phyloP scores from a whole-genome alignment of 1,140 invertebrate species.

The Campoletis sonorensis region DNA sequence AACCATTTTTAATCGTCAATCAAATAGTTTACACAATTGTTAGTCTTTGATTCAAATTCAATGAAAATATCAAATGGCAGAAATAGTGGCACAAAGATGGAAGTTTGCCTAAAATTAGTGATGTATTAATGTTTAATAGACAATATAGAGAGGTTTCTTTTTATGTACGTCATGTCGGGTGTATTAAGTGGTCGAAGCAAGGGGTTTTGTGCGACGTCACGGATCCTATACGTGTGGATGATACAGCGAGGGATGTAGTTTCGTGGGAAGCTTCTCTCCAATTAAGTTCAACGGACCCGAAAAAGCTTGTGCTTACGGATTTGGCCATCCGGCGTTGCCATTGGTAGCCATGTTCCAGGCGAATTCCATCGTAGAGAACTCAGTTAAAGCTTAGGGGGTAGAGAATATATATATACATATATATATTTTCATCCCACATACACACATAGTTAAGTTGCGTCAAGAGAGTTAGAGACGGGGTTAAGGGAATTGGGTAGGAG shows the following conservation, averaged over 20 bases:
- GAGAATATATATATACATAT: slow-evolving; percentile 5
- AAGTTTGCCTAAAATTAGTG: too few species aligned
- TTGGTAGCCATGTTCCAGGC: slow-evolving; percentile 27
- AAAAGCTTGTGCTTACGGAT: slow-evolving; percentile 50
- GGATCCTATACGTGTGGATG: background rate
- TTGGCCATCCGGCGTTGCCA: background rate
- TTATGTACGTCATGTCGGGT: background rate
- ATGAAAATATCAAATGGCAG: too few species aligned
- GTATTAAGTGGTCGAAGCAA: slow-evolving; percentile 14
- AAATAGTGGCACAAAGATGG: too few species aligned
- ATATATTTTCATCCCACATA: background rate
- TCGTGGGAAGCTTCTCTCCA: slow-evolving; percentile 46
- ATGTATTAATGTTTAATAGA: too few species aligned
- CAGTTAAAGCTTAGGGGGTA: background rate
- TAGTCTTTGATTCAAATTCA: too few species aligned
- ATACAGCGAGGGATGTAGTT: slow-evolving; percentile 11
- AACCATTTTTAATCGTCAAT: too few species aligned
- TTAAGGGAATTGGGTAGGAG: slow-evolving; percentile 13
- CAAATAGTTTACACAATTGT: too few species aligned
- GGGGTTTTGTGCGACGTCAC: background rate
- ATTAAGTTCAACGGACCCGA: slow-evolving; percentile 63
- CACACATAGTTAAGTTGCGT: background rate
- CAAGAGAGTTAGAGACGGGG: slow-evolving; percentile 10
- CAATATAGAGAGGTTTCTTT: background rate
- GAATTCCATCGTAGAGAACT: slow-evolving; percentile 16